phyloP scores from a whole-genome alignment of 1,140 invertebrate genomes.

The Drosophila nikananu region DNA sequence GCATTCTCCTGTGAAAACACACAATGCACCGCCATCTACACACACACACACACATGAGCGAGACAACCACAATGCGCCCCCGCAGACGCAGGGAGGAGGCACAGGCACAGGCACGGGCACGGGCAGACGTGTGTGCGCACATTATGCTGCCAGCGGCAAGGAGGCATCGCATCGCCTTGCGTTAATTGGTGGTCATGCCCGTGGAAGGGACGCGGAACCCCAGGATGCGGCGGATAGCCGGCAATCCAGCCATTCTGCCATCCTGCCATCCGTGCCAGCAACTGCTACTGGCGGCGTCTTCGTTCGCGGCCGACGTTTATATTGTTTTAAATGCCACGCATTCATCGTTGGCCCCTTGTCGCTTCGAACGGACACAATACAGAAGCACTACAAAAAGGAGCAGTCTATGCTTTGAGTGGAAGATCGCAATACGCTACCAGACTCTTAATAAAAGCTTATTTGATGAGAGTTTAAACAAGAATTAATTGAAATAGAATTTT shows the following conservation, averaged over 20 bases:
- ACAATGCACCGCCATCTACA: constrained; percentile 66
- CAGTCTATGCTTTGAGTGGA: background rate
- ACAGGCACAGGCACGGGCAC: background rate
- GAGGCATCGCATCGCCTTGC: constrained; percentile 66
- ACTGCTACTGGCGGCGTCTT: constrained; percentile 22
- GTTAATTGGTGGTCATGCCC: constrained; percentile 73
- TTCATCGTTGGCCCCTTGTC: constrained; percentile 51
- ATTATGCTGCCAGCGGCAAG: constrained; percentile 62
- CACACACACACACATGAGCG: constrained; percentile 24
- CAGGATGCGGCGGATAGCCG: constrained; percentile 10
- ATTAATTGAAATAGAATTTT: too few species aligned
- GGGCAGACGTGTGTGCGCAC: constrained; percentile 44
- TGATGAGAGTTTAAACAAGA: too few species aligned
- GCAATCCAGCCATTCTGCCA: constrained; percentile 15
- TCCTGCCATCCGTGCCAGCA: constrained; percentile 1
- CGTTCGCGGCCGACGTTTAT: constrained; percentile 52
- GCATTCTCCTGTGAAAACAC: constrained; percentile 82
- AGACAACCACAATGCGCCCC: constrained; percentile 42
- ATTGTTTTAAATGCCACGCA: constrained; percentile 66
- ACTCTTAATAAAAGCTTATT: too few species aligned
- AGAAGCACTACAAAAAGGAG: background rate
- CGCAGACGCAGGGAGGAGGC: constrained; percentile 12
- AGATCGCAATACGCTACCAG: background rate
- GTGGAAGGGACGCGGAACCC: constrained; percentile 23
- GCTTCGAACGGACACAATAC: constrained; percentile 18